A percentile compares a stretch with the other conserved stretches of the same genome.
These are phyloP conservation scores for Lethenteron camtschaticum DNA, from an alignment of 2,113 vertebrate species.

Conservation along the genomic window DNA sequence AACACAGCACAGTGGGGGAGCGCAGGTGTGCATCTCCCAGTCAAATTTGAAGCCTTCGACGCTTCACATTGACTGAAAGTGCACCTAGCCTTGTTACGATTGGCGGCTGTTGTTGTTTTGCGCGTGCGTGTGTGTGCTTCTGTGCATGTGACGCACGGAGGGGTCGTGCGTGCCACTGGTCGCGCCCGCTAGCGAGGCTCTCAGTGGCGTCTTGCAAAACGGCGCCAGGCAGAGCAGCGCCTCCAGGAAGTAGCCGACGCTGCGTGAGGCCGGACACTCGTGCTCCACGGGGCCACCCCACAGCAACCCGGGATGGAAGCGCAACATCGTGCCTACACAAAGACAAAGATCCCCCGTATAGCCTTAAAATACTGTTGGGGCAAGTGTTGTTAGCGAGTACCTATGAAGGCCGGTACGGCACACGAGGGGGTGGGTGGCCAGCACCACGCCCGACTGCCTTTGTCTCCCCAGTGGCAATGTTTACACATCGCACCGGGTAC, in stretches of 20 bases:
- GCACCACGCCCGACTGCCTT: constrained; percentile 6
- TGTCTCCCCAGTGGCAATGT: constrained; percentile 7
- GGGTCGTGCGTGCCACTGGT: constrained; percentile 68
- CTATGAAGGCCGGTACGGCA: background rate
- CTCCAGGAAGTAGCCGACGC: constrained; percentile 78
- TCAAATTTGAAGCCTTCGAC: no score
- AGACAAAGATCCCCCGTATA: background rate
- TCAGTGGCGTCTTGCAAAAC: constrained; percentile 65
- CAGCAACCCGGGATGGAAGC: constrained; percentile 70
- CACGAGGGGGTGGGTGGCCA: constrained; percentile 7
- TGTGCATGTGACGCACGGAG: constrained; percentile 35
- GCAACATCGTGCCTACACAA: constrained; percentile 48
- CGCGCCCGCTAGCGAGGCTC: constrained; percentile 51
- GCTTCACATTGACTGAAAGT: no score
- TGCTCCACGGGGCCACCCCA: constrained; percentile 56
- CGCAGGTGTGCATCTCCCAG: no score
- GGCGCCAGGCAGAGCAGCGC: constrained; percentile 66
- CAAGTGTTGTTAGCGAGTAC: background rate
- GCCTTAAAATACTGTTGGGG: background rate
- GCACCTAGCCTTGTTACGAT: no score
- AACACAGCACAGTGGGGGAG: no score
- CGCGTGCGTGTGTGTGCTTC: background rate
- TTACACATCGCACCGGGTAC: background rate
- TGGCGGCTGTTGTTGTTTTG: no score
- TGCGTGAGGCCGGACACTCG: constrained; percentile 47